Base-by-base conservation (phyloP, 2,888 invertebrate species). In the Chrysotoxum bicinctum region DNA sequence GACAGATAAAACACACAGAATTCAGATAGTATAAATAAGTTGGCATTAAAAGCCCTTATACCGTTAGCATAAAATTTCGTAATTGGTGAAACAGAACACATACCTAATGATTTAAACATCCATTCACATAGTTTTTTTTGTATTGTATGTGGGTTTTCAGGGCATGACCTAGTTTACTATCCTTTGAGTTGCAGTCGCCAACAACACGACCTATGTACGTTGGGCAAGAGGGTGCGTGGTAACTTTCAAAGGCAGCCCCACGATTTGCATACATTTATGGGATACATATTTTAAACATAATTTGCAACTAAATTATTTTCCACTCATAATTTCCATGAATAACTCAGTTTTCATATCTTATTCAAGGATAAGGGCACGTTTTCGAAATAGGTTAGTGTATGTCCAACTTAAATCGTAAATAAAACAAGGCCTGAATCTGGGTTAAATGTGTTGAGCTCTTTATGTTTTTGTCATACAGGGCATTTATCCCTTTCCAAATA, bases 131-230 rank as follows among this genome's bases (percentile, higher is more conserved):
- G 16, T 54, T 23, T 48, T n/a, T 48, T 52, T 56, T 16, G n/a
- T 54, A 40, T 32, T 3, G n/a, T 74, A 80, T 81, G 43, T 85
- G 72, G 73, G 68, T 73, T 76, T 73, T 76, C 64, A 69, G 85
- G 81, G 76, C 85, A 85, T 85, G 85, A 73, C 85, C 85, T 69
- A 81, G 76, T 77, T 85, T 73, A 16, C 45, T 72, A 85, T 77
- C 74, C 70, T 85, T 85, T 30, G 76, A 48, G 50, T 62, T 77
- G 73, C 76, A 85, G 64, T 85, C 58, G 26, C 32, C 72, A 43
- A 10, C 12, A 69, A 75, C 54, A 75, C 40, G 70, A 72, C 50
- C 56, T 40, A 52, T 5, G 10, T 52, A 52, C 9, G 10, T 52
- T 52, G 1, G 9, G 19, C 10, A 74, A 64, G 68, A 56, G 70